Evolutionary conservation across 2,797 vertebrate genomes (phyloP), one percentile per base, ranked within the genome.

Genomic region (Chelidonichthys spinosus): DNA sequence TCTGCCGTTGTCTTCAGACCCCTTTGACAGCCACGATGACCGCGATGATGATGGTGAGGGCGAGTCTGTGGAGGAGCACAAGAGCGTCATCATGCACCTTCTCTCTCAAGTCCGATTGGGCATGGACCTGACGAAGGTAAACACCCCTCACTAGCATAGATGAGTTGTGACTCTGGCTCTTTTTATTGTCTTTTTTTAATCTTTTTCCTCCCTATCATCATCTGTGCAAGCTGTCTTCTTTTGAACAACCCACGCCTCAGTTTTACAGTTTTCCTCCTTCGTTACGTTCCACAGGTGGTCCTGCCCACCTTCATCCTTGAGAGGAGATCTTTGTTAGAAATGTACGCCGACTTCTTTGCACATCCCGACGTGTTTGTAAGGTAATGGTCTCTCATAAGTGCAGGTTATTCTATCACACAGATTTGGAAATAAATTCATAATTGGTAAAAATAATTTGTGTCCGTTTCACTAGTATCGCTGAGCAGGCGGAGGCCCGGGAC

Each of bases 271-370:
- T 17, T 15, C 44, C 13, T 59, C 18, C 56, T 54, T 69, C 7
- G 0, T 77, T 65, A 11, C 77, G 32, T 82, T 72, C 74, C 54
- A 13, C 92, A 99, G 98, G 98, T 99, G 77, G 98, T 99, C 79
- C 96, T 99, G 75, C 98, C 98, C 66, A 99, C 98, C 1, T 99
- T 99, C 86, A 99, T 99, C 90, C 92, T 99, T 72, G 98, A 99
- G 87, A 95, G 98, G 85, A 96, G 98, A 84, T 99, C 98, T 7
- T 94, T 99, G 84, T 89, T 99, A 94, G 98, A 99, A 95, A 99
- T 99, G 98, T 99, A 99, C 53, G 98, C 98, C 63, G 98, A 99
- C 92, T 99, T 99, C 84, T 99, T 99, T 94, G 98, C 98, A 89
- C 98, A 99, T 87, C 98, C 98, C 0, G 98, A 99, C 91, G 90